phyloP scores from a whole-genome alignment of 2,888 invertebrate species.

The Xylota segnis region DNA sequence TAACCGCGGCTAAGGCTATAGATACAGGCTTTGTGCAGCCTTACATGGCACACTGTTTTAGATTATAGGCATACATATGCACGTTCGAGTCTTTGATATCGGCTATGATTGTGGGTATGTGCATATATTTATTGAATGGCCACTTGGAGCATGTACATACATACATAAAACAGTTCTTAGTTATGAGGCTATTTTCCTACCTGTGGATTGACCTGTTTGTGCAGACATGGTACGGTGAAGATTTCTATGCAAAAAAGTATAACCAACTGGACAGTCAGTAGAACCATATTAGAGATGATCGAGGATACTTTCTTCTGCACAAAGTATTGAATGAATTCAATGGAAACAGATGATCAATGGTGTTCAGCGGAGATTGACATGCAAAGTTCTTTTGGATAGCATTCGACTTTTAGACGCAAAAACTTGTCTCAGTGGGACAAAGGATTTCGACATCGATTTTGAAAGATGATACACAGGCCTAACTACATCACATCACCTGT shows the following conservation, averaged over 20 bases:
- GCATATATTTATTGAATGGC: constrained; percentile 36
- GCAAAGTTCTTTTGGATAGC: no score
- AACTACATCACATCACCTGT: no score
- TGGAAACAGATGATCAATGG: background rate
- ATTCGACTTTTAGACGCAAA: no score
- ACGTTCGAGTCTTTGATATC: constrained; percentile 4
- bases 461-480: no score
- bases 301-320: background rate
- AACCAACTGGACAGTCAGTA: background rate
- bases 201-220: constrained; percentile 59
- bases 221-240: constrained; percentile 15
- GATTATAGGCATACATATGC: constrained; percentile 9
- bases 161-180: constrained; percentile 48
- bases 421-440: no score
- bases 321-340: background rate
- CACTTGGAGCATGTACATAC: background rate
- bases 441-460: no score
- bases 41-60: constrained; percentile 14
- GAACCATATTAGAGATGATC: background rate
- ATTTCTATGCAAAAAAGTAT: constrained; percentile 8
- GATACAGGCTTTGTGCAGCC: constrained; percentile 16
- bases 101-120: background rate
- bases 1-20: constrained; percentile 7
- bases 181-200: constrained; percentile 36
- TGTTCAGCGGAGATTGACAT: background rate